These are phyloP conservation scores for Zosterops lateralis DNA, from an alignment of 2,113 vertebrate species.

Conservation along the genomic window DNA sequence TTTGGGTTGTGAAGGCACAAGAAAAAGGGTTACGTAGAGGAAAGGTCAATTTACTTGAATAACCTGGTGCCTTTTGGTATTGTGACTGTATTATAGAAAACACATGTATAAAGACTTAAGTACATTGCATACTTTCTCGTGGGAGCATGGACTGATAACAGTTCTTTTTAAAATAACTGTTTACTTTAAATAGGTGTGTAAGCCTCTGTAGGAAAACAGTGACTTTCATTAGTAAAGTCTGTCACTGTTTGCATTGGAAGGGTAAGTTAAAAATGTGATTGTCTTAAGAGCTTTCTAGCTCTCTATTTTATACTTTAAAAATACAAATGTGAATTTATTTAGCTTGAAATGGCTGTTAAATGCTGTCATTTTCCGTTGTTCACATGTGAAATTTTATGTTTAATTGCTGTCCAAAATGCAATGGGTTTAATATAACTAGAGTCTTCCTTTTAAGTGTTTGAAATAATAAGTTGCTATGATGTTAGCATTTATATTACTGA, in stretches of 20 bases:
- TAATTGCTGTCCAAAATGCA: neutral
- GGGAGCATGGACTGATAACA: neutral
- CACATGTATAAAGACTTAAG: neutral
- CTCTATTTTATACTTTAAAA: neutral
- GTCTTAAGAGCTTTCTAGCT: neutral
- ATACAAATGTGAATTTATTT: neutral
- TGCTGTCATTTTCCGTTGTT: neutral
- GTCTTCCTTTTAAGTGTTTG: conserved; percentile 14
- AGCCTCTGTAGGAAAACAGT: neutral
- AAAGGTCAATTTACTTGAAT: conserved; percentile 50
- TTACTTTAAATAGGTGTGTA: neutral
- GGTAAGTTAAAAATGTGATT: conserved; percentile 1
- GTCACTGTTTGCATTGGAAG: neutral
- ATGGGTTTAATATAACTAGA: neutral
- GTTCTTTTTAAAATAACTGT: neutral
- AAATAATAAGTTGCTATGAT: neutral
- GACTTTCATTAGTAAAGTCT: neutral
- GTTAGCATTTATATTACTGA: neutral
- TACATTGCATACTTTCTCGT: neutral
- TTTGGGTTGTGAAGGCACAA: neutral
- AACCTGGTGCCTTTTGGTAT: conserved; percentile 47
- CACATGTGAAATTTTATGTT: neutral
- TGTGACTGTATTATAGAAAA: conserved; percentile 27
- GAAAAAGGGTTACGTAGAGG: neutral
- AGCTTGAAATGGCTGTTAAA: conserved; percentile 15